These are phyloP conservation scores for Ectemnius lituratus DNA, from an alignment of 2,888 invertebrate genomes.

Conservation along the genomic window DNA sequence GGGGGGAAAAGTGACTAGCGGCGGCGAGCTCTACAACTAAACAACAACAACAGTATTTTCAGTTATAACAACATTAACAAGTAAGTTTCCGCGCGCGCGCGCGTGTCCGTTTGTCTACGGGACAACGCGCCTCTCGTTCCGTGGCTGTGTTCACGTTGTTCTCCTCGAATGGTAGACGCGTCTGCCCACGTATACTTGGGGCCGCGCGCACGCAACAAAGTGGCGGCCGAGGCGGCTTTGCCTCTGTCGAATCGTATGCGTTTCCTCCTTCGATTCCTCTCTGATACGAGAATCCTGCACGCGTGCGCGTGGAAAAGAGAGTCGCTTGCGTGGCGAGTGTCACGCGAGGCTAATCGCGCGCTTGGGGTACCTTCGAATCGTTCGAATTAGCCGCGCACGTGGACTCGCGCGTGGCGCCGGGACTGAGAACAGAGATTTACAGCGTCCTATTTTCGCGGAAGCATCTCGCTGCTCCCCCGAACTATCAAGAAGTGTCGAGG, in stretches of 20 bases:
- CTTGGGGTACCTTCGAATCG: slow-evolving; percentile 4
- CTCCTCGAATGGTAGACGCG: too few relatives aligned
- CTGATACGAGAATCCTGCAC: slow-evolving; percentile 22
- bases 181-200: slow-evolving; percentile 28
- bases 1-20: slow-evolving; percentile 75
- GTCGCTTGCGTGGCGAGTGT: slow-evolving; percentile 29
- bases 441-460: slow-evolving; percentile 1
- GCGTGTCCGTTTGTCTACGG: slow-evolving; percentile 46
- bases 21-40: slow-evolving; percentile 79
- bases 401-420: slow-evolving; percentile 2
- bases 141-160: slow-evolving; percentile 31
- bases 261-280: slow-evolving; percentile 12
- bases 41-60: slow-evolving; percentile 79
- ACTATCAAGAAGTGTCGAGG: background rate
- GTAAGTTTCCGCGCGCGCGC: slow-evolving; percentile 69
- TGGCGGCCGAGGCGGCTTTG: slow-evolving; percentile 13
- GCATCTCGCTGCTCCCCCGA: slow-evolving; percentile 1
- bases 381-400: slow-evolving; percentile 2
- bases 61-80: slow-evolving; percentile 78
- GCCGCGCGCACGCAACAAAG: slow-evolving; percentile 34
- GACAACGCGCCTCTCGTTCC: slow-evolving; percentile 47
- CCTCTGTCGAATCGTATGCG: slow-evolving; percentile 24
- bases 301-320: slow-evolving; percentile 30
- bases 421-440: background rate
- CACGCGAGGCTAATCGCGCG: slow-evolving; percentile 34